phyloP scores from a whole-genome alignment of 2,888 invertebrate species.

The Heliconius cydno region DNA sequence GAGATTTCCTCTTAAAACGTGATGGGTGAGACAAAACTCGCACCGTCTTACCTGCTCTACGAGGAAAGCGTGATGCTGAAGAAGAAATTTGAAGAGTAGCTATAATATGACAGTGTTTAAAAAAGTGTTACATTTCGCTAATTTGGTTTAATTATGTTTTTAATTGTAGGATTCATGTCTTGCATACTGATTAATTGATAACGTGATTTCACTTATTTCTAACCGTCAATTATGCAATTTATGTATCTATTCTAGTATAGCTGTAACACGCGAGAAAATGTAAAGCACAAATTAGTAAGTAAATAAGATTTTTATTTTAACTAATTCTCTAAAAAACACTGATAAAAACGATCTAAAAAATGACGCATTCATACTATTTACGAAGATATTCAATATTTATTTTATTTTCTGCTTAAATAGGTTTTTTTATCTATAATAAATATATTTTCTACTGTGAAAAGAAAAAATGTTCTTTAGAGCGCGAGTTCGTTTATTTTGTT shows the following conservation, averaged over 20 bases:
- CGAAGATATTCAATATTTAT: background rate
- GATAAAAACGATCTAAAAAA: too few species aligned
- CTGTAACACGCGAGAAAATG: slow-evolving; percentile 10
- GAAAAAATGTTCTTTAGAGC: background rate
- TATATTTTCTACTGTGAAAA: background rate
- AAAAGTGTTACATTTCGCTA: background rate
- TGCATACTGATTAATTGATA: slow-evolving; percentile 11
- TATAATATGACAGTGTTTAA: background rate
- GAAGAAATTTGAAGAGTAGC: too few species aligned
- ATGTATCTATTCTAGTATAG: slow-evolving; percentile 29
- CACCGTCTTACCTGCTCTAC: background rate
- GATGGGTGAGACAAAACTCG: too few species aligned
- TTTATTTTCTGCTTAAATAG: background rate
- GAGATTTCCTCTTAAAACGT: too few species aligned
- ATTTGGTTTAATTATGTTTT: background rate
- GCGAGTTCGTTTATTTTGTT: background rate
- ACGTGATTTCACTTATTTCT: slow-evolving; percentile 17
- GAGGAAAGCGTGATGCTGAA: too few species aligned
- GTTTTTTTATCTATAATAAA: background rate
- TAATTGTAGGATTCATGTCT: background rate
- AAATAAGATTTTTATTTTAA: too few species aligned
- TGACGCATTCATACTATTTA: background rate
- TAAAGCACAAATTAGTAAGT: slow-evolving; percentile 1
- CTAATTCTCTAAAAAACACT: too few species aligned
- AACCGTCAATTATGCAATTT: slow-evolving; percentile 23